A percentile compares a stretch with the other conserved stretches of the same genome.
Evolutionary conservation across 2,888 invertebrate genomes (phyloP).

Genomic region (Drosophila nigricruria): DNA sequence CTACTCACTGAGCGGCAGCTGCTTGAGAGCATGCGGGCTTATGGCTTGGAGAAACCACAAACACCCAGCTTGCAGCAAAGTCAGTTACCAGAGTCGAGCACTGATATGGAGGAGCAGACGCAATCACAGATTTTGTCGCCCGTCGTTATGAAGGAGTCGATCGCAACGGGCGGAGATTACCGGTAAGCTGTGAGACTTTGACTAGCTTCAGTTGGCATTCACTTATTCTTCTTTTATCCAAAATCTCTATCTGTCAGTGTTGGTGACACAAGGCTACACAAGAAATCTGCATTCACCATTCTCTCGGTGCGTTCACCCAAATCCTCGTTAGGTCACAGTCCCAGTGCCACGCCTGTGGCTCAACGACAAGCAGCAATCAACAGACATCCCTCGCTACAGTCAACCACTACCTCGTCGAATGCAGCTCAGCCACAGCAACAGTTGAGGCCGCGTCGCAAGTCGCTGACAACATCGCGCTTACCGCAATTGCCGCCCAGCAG

Average conservation of each 20-base stretch:
- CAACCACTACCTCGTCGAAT: slow-evolving; percentile 68
- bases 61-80: slow-evolving; percentile 27
- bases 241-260: slow-evolving; percentile 64
- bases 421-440: slow-evolving; percentile 55
- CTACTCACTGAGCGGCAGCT: slow-evolving; percentile 25
- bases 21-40: slow-evolving; percentile 49
- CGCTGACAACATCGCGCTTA: slow-evolving; percentile 63
- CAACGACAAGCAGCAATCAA: slow-evolving; percentile 16
- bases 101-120: slow-evolving; percentile 21
- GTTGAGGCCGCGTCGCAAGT: slow-evolving; percentile 72
- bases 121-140: slow-evolving; percentile 69
- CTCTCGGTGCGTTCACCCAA: slow-evolving; percentile 87
- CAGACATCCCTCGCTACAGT: slow-evolving; percentile 67
- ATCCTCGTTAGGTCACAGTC: slow-evolving; percentile 86
- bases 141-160: slow-evolving; percentile 83
- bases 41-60: slow-evolving; percentile 35
- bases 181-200: slow-evolving; percentile 65
- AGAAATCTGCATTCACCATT: slow-evolving; percentile 90
- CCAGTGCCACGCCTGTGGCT: slow-evolving; percentile 70
- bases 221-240: not conserved
- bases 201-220: not conserved
- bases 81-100: slow-evolving; percentile 32
- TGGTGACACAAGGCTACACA: slow-evolving; percentile 86
- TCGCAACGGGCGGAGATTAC: slow-evolving; percentile 83
- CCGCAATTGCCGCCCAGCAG: slow-evolving; percentile 48